A percentile compares a stretch with the other conserved stretches of the same genome.
Evolutionary conservation across 2,888 invertebrate genomes (phyloP).

Genomic region (Machimus rusticus): DNA sequence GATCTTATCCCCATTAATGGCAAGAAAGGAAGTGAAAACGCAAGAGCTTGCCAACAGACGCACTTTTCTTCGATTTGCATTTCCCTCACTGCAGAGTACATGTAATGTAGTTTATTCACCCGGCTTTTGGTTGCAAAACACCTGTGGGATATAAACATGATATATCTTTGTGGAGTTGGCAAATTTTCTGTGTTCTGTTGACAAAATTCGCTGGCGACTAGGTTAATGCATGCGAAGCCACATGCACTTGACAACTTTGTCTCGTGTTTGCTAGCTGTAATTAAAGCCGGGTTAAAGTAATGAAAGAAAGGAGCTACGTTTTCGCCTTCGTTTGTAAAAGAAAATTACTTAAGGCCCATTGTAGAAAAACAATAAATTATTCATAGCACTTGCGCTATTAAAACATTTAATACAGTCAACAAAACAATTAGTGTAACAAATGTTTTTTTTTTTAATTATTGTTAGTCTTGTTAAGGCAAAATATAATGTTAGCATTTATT

Average conservation of each 20-base stretch:
- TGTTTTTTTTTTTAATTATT: too few relatives aligned
- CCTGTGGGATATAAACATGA: background rate
- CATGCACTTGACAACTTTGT: background rate
- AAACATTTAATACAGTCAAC: background rate
- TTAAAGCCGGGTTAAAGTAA: background rate
- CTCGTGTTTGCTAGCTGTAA: background rate
- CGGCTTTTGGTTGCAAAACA: background rate
- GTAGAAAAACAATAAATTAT: background rate
- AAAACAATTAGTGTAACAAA: background rate
- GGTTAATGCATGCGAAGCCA: background rate
- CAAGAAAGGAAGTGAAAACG: background rate
- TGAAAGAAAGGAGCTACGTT: background rate
- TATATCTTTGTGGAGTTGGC: background rate
- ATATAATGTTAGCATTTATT: too few relatives aligned
- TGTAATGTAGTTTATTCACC: background rate
- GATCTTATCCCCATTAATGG: background rate
- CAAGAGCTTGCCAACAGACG: background rate
- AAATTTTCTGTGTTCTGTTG: background rate
- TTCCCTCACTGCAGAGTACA: background rate
- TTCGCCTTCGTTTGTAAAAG: background rate
- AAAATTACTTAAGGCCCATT: background rate
- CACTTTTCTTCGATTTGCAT: background rate
- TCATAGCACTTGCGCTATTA: background rate
- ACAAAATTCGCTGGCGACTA: background rate
- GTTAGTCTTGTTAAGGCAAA: background rate